Conservation (phyloP, 2,888 invertebrate genomes). For the Cantharis nigra region DNA sequence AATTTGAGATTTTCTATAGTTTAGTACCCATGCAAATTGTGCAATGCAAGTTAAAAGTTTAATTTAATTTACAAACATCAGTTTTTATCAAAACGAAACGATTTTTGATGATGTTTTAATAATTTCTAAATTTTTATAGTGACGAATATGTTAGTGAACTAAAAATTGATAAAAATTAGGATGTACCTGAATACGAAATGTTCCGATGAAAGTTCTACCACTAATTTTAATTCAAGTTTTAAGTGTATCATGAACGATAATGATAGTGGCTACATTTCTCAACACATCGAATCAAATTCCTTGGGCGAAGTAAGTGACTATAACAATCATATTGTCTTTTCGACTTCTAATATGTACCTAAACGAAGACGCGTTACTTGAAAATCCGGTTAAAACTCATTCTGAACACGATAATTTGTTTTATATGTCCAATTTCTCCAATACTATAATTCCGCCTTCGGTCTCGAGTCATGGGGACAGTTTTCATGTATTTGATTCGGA, state of each 20-base stretch:
- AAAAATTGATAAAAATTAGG: neutral
- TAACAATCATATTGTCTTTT: conserved; percentile 26
- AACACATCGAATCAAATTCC: conserved; percentile 49
- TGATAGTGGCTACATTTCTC: conserved; percentile 54
- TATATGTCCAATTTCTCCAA: conserved; percentile 34
- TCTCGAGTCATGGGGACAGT: conserved; percentile 26
- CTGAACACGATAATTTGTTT: conserved; percentile 29
- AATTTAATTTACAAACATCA: neutral
- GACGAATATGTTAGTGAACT: neutral
- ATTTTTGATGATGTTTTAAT: neutral
- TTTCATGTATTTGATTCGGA: conserved; percentile 39
- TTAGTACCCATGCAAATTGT: neutral
- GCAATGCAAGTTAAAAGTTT: neutral
- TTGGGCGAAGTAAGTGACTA: conserved; percentile 29
- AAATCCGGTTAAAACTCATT: conserved; percentile 37
- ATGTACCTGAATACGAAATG: neutral
- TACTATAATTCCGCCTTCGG: conserved; percentile 35
- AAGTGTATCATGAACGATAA: conserved; percentile 41
- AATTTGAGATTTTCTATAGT: neutral
- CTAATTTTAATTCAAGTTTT: neutral
- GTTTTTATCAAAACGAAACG: neutral
- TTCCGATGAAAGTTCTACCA: neutral
- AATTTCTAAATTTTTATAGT: neutral
- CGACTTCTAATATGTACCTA: conserved; percentile 37
- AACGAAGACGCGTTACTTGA: conserved; percentile 52